These are phyloP conservation scores for Chionoecetes opilio DNA, from an alignment of 1,140 invertebrate species.

Conservation along the genomic window DNA sequence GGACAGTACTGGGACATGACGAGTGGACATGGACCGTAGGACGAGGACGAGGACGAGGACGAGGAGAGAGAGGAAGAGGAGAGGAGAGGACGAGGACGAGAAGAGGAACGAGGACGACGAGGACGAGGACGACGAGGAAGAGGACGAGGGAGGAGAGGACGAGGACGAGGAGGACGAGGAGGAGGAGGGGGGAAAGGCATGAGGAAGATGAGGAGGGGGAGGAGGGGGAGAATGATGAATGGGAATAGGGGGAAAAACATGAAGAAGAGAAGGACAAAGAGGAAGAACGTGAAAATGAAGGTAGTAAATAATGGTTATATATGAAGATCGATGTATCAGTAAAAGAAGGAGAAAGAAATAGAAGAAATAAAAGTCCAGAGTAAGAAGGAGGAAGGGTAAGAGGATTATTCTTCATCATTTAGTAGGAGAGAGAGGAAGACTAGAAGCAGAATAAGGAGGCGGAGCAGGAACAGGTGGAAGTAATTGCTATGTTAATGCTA, in stretches of 20 bases:
- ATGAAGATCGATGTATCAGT: neutral
- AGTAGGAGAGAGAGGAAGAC: slow-evolving; percentile 39
- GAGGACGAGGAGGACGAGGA: neutral
- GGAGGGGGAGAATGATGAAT: neutral
- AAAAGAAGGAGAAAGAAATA: neutral
- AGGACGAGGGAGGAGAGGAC: neutral
- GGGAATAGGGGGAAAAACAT: neutral
- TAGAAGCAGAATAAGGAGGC: neutral
- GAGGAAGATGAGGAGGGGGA: neutral
- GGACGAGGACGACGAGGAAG: neutral
- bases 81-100: no score
- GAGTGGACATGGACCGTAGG: neutral
- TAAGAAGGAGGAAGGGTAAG: neutral
- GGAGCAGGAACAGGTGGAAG: neutral
- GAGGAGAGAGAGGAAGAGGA: neutral
- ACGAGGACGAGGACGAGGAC: neutral
- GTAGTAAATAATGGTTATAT: neutral
- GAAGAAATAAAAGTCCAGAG: neutral
- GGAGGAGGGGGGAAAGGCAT: neutral
- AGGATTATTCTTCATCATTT: no score
- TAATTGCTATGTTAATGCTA: neutral
- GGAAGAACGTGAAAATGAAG: no score
- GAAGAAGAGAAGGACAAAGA: neutral
- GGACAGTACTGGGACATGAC: neutral
- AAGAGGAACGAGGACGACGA: neutral